Conservation (phyloP, 2,797 vertebrate species). For the Columba guinea region DNA sequence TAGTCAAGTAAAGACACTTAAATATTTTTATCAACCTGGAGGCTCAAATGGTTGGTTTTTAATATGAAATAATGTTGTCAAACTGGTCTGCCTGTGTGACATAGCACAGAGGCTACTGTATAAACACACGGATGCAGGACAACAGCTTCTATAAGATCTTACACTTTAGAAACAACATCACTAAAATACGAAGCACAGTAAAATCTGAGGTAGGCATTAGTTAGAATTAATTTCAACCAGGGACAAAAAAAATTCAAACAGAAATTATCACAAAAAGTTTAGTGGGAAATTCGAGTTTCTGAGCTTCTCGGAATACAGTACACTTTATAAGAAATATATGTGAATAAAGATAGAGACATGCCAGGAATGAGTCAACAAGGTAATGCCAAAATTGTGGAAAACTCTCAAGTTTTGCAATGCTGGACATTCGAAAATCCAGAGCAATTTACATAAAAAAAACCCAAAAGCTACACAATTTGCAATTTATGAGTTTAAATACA, state of each 20-base stretch:
- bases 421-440: conserved; percentile 21
- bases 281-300: background rate
- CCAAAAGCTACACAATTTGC: background rate
- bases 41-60: background rate
- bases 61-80: background rate
- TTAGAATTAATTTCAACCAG: background rate
- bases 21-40: background rate
- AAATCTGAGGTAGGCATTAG: background rate
- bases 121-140: background rate
- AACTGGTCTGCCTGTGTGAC: background rate
- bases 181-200: background rate
- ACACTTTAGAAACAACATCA: background rate
- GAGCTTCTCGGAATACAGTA: background rate
- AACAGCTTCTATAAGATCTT: background rate
- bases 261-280: background rate
- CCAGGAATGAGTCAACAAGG: background rate
- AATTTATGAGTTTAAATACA: conserved; percentile 39
- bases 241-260: background rate
- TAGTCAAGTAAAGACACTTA: background rate
- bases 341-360: background rate
- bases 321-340: background rate
- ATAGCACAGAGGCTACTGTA: background rate
- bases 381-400: background rate
- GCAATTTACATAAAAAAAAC: background rate
- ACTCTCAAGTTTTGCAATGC: conserved; percentile 35